phyloP scores from a whole-genome alignment of 2,888 invertebrate species.

The Eueremaeus valkanovi region DNA sequence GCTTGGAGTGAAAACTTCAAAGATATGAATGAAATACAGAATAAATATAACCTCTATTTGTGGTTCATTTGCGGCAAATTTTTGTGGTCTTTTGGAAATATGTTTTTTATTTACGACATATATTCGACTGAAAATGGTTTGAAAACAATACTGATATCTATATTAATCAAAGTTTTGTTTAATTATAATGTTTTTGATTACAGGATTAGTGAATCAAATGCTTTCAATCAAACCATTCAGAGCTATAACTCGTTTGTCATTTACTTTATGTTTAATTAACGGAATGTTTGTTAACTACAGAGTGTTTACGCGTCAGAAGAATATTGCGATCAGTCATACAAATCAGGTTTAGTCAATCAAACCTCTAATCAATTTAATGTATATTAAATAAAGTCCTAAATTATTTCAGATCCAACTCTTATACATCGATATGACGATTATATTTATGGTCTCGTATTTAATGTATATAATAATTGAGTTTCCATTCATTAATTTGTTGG shows the following conservation, averaged over 20 bases:
- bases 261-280: not conserved
- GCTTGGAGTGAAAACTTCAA: slow-evolving; percentile 39
- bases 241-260: not conserved
- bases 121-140: not conserved
- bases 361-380: not conserved
- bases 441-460: not conserved
- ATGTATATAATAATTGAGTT: not conserved
- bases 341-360: not conserved
- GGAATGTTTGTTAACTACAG: not conserved
- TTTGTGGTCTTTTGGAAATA: slow-evolving; percentile 35
- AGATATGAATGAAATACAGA: slow-evolving; percentile 10
- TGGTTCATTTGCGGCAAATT: slow-evolving; percentile 36
- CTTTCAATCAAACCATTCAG: not conserved
- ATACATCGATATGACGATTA: not conserved
- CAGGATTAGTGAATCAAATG: not conserved
- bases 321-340: not conserved
- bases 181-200: not conserved
- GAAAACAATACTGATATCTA: too few relatives aligned
- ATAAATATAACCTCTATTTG: slow-evolving; percentile 6
- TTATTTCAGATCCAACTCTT: not conserved
- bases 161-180: not conserved
- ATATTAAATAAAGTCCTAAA: not conserved
- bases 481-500: not conserved
- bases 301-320: not conserved
- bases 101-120: slow-evolving; percentile 20